Evolutionary conservation across 2,113 vertebrate genomes (phyloP), one percentile per base, ranked within the genome.

Genomic region (Numida meleagris): DNA sequence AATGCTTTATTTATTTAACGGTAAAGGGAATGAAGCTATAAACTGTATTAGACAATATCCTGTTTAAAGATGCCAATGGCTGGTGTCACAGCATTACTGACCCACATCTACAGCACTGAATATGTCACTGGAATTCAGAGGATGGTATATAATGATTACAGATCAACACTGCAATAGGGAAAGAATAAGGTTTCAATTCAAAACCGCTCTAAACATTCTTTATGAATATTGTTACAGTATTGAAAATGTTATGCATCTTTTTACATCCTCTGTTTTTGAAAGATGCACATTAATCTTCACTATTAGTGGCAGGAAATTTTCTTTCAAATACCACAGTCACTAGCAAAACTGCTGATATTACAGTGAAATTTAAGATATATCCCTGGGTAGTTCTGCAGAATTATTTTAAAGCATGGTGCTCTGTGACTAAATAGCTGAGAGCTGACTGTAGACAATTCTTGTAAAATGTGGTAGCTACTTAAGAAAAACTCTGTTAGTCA

Each of bases 1-100:
- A 98, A 98, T 98, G 95, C 95, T 97, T 98, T 97, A 98, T 97
- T 98, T 97, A 97, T 94, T 94, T 91, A 97, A 96, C 87, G 82
- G 93, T 63, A 97, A 46, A 95, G 68, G 88, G 93, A 96, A 96
- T 94, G 87, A 96, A 97, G 89, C 92, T 94, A 93, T 85, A 94
- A 98, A 96, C 83, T 92, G 89, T 65, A 97, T 86, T 72, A 93
- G 94, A 97, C 90, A 96, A 97, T 94, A 97, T 96, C 90, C 92
- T 94, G 91, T 91, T 97, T 95, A 80, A 94, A 94, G 87, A 93
- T 92, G 81, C 75, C 86, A 92, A 19, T 95, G 94, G 96, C 72
- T 29, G 10, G 78, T 91, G 91, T 93, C 21, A 74, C 94, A 96
- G 82, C 63, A 72, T n/a, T 65, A 33, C 72, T 97, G 92, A 95